Evolutionary conservation across 2,888 invertebrate genomes (phyloP).

Genomic region (Tyria jacobaeae): DNA sequence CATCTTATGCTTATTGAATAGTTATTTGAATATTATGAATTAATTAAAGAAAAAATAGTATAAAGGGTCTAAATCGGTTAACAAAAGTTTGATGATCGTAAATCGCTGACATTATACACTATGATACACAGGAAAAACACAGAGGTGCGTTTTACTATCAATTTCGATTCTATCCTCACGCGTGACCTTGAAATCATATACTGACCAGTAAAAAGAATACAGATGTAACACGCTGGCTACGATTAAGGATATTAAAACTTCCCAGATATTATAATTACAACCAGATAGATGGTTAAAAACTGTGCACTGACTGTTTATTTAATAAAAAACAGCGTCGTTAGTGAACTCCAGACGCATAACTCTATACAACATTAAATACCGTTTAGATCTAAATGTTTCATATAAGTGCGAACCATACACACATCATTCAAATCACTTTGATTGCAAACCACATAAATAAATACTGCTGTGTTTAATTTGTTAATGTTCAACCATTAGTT

Average conservation of each 20-base stretch:
- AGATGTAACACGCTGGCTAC: not conserved
- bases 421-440: conserved; percentile 56
- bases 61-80: conserved; percentile 20
- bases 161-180: conserved; percentile 48
- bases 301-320: no score
- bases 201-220: not conserved
- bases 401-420: conserved; percentile 29
- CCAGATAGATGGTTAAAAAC: no score
- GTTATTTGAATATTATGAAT: no score
- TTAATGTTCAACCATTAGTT: conserved; percentile 68
- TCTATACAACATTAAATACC: not conserved
- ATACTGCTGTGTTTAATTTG: conserved; percentile 59
- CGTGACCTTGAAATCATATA: conserved; percentile 49
- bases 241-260: not conserved
- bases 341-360: not conserved
- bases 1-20: conserved; percentile 35
- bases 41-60: no score
- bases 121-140: conserved; percentile 50
- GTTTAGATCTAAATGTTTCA: not conserved
- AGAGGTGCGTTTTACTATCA: conserved; percentile 74
- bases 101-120: conserved; percentile 49
- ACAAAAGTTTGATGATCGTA: conserved; percentile 26
- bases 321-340: no score
- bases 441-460: conserved; percentile 62
- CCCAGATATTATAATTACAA: not conserved